phyloP scores from a whole-genome alignment of 2,888 invertebrate species.

The Pyrgus malvae region DNA sequence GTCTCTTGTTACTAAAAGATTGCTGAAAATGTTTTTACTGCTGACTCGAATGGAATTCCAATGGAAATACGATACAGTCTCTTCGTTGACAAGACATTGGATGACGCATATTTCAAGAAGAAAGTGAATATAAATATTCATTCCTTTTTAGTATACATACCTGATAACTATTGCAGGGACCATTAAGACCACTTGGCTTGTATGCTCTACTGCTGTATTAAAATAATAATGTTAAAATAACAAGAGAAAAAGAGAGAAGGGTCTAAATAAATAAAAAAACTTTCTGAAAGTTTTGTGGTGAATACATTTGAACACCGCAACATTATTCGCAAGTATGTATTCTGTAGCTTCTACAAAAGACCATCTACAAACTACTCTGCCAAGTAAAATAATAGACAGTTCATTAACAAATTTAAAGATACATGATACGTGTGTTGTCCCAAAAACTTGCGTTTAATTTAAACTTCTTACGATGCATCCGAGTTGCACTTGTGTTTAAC shows the following conservation, averaged over 20 bases:
- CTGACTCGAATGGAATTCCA: not conserved
- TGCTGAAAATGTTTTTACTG: not conserved
- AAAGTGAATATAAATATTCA: not conserved
- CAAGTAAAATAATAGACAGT: constrained; percentile 3
- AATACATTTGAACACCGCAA: too few species aligned
- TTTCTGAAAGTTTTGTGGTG: too few species aligned
- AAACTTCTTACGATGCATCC: constrained; percentile 22
- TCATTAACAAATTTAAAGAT: constrained; percentile 18
- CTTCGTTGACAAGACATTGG: not conserved
- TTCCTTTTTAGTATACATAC: too few species aligned
- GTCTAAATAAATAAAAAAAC: too few species aligned
- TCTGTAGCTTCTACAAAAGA: too few species aligned
- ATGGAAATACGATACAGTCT: not conserved
- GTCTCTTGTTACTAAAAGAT: not conserved
- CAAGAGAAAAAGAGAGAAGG: too few species aligned
- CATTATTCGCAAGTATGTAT: too few species aligned
- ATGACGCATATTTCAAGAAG: not conserved
- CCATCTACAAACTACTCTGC: too few species aligned
- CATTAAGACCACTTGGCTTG: too few species aligned
- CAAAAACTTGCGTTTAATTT: constrained; percentile 26
- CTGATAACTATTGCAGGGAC: too few species aligned
- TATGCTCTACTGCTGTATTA: too few species aligned
- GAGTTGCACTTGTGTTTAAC: constrained; percentile 11
- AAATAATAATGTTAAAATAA: too few species aligned
- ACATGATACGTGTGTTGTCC: constrained; percentile 24